Percentiles rank a stretch among this genome's conserved stretches.
These are phyloP conservation scores for Drosophila antonietae DNA, from an alignment of 2,888 invertebrate genomes.

Conservation along the genomic window DNA sequence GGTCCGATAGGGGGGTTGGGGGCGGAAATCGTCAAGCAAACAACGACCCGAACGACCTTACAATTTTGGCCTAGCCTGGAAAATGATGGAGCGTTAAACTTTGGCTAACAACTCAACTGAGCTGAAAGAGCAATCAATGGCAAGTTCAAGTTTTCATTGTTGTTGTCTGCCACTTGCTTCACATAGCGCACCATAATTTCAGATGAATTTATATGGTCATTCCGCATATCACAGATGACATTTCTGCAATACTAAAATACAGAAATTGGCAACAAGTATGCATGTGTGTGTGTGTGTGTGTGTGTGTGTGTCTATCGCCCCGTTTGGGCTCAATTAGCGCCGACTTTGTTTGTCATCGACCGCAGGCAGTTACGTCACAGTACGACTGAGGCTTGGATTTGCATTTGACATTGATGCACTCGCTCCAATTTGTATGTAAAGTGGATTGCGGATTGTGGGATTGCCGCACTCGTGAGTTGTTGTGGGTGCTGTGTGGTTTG, in stretches of 20 bases:
- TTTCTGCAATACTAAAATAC: constrained; percentile 11
- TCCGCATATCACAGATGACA: constrained; percentile 24
- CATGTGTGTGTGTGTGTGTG: not conserved
- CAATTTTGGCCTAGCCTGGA: constrained; percentile 58
- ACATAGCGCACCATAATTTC: constrained; percentile 44
- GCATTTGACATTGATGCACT: constrained; percentile 77
- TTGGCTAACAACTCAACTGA: constrained; percentile 15
- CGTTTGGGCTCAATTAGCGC: constrained; percentile 29
- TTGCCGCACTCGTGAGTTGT: constrained; percentile 53
- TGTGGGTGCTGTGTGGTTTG: constrained; percentile 65
- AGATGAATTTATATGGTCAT: constrained; percentile 33
- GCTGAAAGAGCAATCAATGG: constrained; percentile 20
- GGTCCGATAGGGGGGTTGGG: constrained; percentile 29
- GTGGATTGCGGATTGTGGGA: constrained; percentile 41
- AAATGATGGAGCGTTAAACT: constrained; percentile 44
- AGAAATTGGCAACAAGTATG: not conserved
- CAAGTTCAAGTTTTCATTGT: constrained; percentile 39
- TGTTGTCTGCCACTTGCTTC: constrained; percentile 24
- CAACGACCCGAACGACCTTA: constrained; percentile 54
- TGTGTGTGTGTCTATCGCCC: constrained; percentile 5
- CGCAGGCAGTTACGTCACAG: constrained; percentile 49
- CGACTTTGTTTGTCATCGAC: constrained; percentile 40
- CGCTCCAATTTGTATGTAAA: constrained; percentile 79
- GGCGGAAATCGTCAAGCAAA: not conserved
- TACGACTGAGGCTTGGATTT: constrained; percentile 41